Evolutionary conservation across 2,113 vertebrate genomes (phyloP).

Genomic region (Plestiodon gilberti): DNA sequence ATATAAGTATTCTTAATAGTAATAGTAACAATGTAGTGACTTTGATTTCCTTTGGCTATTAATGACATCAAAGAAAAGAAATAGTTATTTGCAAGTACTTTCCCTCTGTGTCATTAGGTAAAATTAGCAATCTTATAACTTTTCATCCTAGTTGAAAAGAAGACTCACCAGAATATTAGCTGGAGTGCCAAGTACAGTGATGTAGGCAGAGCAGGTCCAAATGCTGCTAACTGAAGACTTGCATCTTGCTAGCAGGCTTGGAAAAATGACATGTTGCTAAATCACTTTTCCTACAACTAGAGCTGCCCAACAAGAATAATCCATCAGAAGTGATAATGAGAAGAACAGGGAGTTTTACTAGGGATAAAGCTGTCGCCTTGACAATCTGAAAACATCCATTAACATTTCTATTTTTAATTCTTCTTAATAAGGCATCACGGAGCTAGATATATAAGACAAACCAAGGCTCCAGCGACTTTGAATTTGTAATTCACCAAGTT

Average conservation of each 20-base stretch:
- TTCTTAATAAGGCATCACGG: background rate
- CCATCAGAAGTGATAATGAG: background rate
- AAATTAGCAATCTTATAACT: constrained; percentile 10
- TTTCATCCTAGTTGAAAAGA: constrained; percentile 34
- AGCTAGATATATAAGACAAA: background rate
- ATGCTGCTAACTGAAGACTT: background rate
- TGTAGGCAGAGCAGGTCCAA: background rate
- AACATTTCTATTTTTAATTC: background rate
- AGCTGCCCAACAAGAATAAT: background rate
- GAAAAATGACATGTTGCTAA: background rate
- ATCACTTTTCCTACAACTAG: background rate
- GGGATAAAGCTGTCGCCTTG: background rate
- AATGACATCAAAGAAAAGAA: constrained; percentile 58
- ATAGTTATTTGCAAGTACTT: constrained; percentile 20
- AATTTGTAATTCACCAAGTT: background rate
- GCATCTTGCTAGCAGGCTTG: constrained; percentile 7
- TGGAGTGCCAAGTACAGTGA: constrained; percentile 27
- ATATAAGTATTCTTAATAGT: too few relatives aligned
- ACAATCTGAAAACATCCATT: constrained; percentile 1
- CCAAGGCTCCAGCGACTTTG: background rate
- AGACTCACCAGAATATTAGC: constrained; percentile 40
- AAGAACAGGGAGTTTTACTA: background rate
- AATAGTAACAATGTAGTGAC: too few relatives aligned
- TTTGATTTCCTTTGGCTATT: constrained; percentile 63
- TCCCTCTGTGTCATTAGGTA: background rate